Evolutionary conservation across 2,797 vertebrate species (phyloP).

Genomic region (Oreonectes daqikongensis): DNA sequence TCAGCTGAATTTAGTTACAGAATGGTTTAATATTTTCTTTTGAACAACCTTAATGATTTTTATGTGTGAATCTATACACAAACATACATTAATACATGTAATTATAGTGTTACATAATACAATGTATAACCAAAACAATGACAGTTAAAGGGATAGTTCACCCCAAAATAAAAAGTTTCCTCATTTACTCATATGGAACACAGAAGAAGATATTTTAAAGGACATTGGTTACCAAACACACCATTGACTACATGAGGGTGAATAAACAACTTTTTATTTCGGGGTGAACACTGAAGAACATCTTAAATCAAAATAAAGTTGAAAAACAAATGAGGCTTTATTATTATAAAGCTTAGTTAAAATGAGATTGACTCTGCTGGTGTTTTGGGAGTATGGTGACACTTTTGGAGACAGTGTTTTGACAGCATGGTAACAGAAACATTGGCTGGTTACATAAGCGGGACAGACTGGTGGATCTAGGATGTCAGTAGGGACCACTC

Average conservation of each 20-base stretch:
- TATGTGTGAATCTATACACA: no score
- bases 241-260: no score
- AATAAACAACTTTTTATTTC: no score
- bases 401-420: constrained; percentile 32
- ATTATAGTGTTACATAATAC: no score
- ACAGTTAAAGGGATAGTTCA: no score
- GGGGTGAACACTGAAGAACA: neutral
- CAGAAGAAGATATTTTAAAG: no score
- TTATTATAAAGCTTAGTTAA: constrained; percentile 1
- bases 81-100: no score
- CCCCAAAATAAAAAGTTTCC: no score
- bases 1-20: neutral
- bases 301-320: neutral
- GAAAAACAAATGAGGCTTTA: neutral
- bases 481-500: constrained; percentile 58
- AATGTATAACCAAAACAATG: no score
- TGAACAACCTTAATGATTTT: no score
- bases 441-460: constrained; percentile 67
- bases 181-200: no score
- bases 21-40: neutral
- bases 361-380: neutral
- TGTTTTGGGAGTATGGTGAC: constrained; percentile 26
- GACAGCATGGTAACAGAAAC: constrained; percentile 45
- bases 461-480: constrained; percentile 60
- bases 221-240: no score